Evolutionary conservation across 2,797 vertebrate genomes (phyloP), one percentile per base, ranked within the genome.

Genomic region (Poecilia wingei): DNA sequence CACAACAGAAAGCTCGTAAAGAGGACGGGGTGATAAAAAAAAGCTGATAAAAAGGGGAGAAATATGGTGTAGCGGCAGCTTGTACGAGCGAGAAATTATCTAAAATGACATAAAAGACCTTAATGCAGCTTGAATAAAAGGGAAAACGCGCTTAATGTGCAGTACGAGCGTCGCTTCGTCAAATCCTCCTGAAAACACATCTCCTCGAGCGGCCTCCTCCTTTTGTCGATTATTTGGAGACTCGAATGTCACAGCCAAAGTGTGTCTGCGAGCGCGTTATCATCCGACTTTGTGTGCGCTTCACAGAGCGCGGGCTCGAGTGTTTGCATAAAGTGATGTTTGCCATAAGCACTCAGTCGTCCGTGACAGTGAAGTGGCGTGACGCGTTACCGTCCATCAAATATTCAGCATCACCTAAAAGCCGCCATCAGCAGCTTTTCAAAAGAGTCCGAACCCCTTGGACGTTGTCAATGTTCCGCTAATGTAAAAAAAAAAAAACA

Each of bases 101-200:
- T 91, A 82, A 89, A 93, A 90, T 89, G 79, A 91, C 88, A 89
- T 88, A 84, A 91, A 92, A 89, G 84, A 79, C 82, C 84, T 86
- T 90, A 80, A 88, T 80, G 82, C 70, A 55, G 36, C 83, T 80
- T 16, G 20, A 77, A 87, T 81, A 88, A 88, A 87, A 86, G 77
- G 59, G 80, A 78, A 80, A 88, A 87, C 76, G 51, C 20, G 71
- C 83, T 86, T 88, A 88, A 90, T 90, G 85, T 84, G 87, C 31
- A 25, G 43, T 16, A 2, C 8, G 47, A 88, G 79, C 85, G 80
- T 73, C 75, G 71, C 78, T 72, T 76, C 74, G 77, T 72, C 33
- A 81, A 87, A 88, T 85, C 49, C 77, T 66, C 55, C 55, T 28
- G 75, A 85, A 75, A 68, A 82, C 72, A 80, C 80, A 18, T 81